Percentiles rank a stretch among this genome's conserved stretches.
Conservation (phyloP, 2,797 vertebrate species). For the Tinamus major region DNA sequence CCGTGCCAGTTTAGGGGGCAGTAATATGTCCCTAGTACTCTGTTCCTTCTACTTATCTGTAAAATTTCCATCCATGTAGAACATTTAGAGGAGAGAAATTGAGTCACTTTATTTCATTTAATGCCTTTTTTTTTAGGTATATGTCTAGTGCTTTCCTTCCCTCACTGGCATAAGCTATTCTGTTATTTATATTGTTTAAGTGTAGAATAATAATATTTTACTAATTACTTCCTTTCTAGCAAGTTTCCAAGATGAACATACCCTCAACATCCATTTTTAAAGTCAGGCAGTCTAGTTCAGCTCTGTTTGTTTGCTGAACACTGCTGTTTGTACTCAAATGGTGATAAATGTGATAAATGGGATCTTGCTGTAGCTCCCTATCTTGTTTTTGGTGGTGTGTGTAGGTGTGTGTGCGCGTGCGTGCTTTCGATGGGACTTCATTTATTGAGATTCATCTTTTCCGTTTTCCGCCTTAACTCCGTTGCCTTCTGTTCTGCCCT, state of each 20-base stretch:
- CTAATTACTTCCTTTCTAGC: conserved; percentile 1
- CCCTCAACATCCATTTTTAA: not conserved
- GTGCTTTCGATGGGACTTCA: not conserved
- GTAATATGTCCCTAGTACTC: too few species aligned
- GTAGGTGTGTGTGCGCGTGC: rapidly evolving
- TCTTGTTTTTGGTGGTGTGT: not conserved
- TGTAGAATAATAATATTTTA: not conserved
- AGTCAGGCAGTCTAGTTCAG: not conserved
- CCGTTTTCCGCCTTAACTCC: not conserved
- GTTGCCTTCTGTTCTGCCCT: not conserved
- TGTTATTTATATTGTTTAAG: conserved; percentile 15
- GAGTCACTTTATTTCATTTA: not conserved
- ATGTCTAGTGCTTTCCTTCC: not conserved
- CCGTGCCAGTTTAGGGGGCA: too few species aligned
- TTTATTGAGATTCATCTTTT: not conserved
- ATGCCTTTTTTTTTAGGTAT: too few species aligned
- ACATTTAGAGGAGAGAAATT: not conserved
- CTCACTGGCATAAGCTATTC: not conserved
- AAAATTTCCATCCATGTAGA: not conserved
- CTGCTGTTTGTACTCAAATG: not conserved
- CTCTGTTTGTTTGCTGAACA: not conserved
- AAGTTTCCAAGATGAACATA: not conserved
- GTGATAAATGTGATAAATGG: not conserved
- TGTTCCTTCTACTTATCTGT: too few species aligned
- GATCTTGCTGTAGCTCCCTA: not conserved